phyloP scores from a whole-genome alignment of 2,113 vertebrate genomes.

The Callaeas wilsoni region DNA sequence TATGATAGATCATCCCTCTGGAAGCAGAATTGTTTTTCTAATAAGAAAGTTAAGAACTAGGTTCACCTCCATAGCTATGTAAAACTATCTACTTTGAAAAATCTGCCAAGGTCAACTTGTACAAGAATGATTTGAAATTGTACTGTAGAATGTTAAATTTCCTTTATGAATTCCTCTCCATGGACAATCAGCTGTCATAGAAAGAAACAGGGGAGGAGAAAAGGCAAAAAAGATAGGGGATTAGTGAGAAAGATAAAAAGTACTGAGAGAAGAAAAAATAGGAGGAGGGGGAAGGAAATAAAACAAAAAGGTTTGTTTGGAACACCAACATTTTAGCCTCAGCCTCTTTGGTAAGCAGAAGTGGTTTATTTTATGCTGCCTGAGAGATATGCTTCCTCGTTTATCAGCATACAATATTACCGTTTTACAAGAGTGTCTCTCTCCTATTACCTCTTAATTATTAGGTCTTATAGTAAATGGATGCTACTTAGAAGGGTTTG shows the following conservation, averaged over 20 bases:
- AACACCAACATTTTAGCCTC: background rate
- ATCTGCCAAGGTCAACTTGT: background rate
- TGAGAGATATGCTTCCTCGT: background rate
- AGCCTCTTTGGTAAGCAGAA: background rate
- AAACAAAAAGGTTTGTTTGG: rapidly evolving
- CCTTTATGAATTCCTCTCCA: background rate
- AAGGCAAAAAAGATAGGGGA: rapidly evolving
- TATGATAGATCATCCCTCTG: background rate
- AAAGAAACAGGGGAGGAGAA: background rate
- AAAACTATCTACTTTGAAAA: background rate
- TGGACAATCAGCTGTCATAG: background rate
- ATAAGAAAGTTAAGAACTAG: background rate
- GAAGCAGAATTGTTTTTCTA: background rate
- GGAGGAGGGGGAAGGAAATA: background rate
- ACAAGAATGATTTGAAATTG: background rate
- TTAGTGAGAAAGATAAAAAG: background rate
- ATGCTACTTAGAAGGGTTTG: background rate
- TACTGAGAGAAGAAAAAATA: background rate
- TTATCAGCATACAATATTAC: background rate
- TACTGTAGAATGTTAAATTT: background rate
- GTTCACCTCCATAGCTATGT: background rate
- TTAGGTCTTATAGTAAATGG: background rate
- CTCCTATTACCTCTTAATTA: background rate
- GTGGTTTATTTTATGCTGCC: background rate
- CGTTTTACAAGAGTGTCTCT: background rate